These are phyloP conservation scores for Formica exsecta DNA, from an alignment of 1,140 invertebrate species.

Conservation along the genomic window DNA sequence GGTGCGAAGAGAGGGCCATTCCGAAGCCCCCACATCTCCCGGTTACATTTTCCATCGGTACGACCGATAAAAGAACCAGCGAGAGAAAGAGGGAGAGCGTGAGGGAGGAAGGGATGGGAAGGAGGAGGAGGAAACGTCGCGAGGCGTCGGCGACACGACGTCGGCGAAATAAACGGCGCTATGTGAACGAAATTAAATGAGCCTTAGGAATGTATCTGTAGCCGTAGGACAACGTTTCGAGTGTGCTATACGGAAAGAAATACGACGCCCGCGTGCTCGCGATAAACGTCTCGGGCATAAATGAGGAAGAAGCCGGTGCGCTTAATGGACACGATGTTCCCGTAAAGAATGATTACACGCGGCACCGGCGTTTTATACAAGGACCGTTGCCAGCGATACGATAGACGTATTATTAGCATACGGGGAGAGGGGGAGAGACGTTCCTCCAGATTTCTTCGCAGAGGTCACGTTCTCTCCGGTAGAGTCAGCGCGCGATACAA, in stretches of 20 bases:
- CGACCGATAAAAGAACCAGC: slow-evolving; percentile 14
- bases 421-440: not conserved
- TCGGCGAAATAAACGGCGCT: slow-evolving; percentile 68
- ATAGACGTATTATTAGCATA: slow-evolving; percentile 47
- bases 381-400: slow-evolving; percentile 1
- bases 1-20: slow-evolving; percentile 69
- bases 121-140: not conserved
- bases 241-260: slow-evolving; percentile 65
- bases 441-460: slow-evolving; percentile 1
- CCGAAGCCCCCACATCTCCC: not conserved
- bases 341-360: slow-evolving; percentile 70
- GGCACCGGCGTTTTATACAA: slow-evolving; percentile 7
- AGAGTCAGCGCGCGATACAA: slow-evolving; percentile 29
- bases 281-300: slow-evolving; percentile 72
- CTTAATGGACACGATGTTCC: slow-evolving; percentile 64
- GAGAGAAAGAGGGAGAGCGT: not conserved
- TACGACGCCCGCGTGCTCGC: slow-evolving; percentile 69
- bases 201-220: slow-evolving; percentile 70
- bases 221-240: slow-evolving; percentile 57
- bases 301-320: slow-evolving; percentile 54
- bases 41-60: slow-evolving; percentile 67
- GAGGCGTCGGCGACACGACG: slow-evolving; percentile 44
- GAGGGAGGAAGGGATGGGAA: no score
- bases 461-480: not conserved
- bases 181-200: slow-evolving; percentile 75